These are phyloP conservation scores for Semotilus atromaculatus DNA, from an alignment of 2,797 vertebrate species.

Conservation along the genomic window DNA sequence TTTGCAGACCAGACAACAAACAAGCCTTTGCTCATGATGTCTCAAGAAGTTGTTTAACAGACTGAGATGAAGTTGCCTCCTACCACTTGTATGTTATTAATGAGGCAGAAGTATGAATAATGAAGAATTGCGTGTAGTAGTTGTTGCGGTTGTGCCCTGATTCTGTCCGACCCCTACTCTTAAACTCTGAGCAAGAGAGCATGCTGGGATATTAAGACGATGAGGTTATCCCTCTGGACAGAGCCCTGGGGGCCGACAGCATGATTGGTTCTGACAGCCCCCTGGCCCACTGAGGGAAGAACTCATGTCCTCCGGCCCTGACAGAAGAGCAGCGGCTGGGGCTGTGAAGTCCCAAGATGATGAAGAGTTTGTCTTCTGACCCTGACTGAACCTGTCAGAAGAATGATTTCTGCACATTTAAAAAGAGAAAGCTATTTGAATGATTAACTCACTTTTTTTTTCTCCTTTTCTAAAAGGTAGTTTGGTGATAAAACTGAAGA, in stretches of 20 bases:
- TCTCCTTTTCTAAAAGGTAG: not conserved
- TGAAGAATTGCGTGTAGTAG: slow-evolving; percentile 1
- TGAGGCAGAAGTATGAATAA: slow-evolving; percentile 28
- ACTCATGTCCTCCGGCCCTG: slow-evolving; percentile 39
- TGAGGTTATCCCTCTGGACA: slow-evolving; percentile 44
- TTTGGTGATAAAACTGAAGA: not conserved
- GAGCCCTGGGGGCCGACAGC: slow-evolving; percentile 37
- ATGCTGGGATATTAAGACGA: slow-evolving; percentile 4
- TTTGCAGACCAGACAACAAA: not conserved
- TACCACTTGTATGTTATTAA: slow-evolving; percentile 19
- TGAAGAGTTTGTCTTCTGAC: not conserved
- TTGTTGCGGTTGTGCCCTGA: slow-evolving; percentile 2
- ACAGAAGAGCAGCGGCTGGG: not conserved
- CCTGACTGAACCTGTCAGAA: slow-evolving; percentile 41
- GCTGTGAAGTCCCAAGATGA: slow-evolving; percentile 42
- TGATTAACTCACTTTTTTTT: not conserved
- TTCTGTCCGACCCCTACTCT: slow-evolving; percentile 26
- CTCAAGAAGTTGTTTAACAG: slow-evolving; percentile 20
- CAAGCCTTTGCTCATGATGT: not conserved
- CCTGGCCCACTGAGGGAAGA: slow-evolving; percentile 17
- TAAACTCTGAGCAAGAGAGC: slow-evolving; percentile 22
- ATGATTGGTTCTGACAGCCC: slow-evolving; percentile 63
- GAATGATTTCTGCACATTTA: slow-evolving; percentile 18
- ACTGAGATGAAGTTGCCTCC: not conserved
- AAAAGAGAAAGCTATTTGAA: not conserved